These are phyloP conservation scores for cat (Felis catus) DNA, from an alignment of 2,113 vertebrate species.

Conservation along the genomic window DNA sequence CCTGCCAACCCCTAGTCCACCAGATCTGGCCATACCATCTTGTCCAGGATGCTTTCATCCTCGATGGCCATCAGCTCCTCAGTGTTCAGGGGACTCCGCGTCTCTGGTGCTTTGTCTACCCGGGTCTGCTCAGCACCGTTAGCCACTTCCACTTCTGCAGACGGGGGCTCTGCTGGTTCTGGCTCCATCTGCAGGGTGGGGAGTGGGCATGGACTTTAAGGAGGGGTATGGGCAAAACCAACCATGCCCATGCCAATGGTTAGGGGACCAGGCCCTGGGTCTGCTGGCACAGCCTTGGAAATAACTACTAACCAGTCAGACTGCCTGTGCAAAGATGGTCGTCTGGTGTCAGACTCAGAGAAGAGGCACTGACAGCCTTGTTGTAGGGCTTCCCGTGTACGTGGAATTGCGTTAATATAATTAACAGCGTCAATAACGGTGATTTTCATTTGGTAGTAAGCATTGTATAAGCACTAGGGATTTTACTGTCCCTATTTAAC, in stretches of 20 bases:
- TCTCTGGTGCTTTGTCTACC: constrained; percentile 77
- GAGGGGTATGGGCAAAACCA: not conserved
- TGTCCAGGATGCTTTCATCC: constrained; percentile 95
- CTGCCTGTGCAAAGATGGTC: not conserved
- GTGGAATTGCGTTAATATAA: not conserved
- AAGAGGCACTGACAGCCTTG: not conserved
- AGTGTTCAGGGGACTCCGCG: constrained; percentile 83
- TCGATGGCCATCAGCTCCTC: constrained; percentile 93
- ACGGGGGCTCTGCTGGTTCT: constrained; percentile 83
- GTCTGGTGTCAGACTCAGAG: not conserved
- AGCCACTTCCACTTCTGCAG: constrained; percentile 81
- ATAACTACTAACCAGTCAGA: not conserved
- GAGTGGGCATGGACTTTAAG: not conserved
- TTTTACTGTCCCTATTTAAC: not conserved
- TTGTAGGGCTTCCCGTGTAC: not conserved
- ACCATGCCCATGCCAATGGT: not conserved
- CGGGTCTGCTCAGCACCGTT: constrained; percentile 85
- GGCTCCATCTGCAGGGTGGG: constrained; percentile 87
- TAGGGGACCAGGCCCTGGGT: constrained; percentile 48
- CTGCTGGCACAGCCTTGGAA: constrained; percentile 5
- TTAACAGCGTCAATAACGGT: not conserved
- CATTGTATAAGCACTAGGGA: not conserved
- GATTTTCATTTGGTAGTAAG: not conserved
- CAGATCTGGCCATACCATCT: constrained; percentile 89
- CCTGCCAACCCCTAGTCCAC: not conserved